These are phyloP conservation scores for Trilocha varians DNA, from an alignment of 2,888 invertebrate genomes.

Conservation along the genomic window DNA sequence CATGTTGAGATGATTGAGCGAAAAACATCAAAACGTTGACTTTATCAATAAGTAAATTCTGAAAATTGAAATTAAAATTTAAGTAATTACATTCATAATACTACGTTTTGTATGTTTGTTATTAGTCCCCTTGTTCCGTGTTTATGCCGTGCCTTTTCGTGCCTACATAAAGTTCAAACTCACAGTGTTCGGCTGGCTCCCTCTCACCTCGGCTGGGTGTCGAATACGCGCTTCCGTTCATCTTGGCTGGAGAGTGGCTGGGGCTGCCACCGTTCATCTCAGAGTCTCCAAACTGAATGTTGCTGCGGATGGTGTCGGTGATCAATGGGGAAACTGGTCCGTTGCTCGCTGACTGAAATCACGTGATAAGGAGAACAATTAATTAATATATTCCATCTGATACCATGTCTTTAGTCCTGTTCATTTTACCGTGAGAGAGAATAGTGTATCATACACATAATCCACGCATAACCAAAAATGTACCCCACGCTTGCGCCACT, in stretches of 20 bases:
- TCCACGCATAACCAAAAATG: no score
- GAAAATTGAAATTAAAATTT: no score
- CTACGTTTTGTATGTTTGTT: background rate
- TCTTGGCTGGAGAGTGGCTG: constrained; percentile 45
- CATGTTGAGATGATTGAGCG: background rate
- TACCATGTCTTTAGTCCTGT: no score
- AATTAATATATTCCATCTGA: no score
- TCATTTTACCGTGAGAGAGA: no score
- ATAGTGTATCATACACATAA: no score
- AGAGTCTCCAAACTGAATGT: constrained; percentile 71
- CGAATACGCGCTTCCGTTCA: constrained; percentile 51
- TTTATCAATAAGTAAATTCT: background rate
- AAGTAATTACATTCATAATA: background rate
- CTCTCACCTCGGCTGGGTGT: constrained; percentile 69
- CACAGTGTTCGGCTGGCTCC: constrained; percentile 61
- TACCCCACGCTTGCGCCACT: no score
- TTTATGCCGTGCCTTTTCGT: constrained; percentile 44
- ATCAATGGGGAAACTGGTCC: constrained; percentile 63
- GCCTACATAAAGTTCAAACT: constrained; percentile 59
- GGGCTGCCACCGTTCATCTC: constrained; percentile 51
- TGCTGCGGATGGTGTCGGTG: constrained; percentile 75
- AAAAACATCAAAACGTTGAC: background rate
- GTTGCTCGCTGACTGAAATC: constrained; percentile 54
- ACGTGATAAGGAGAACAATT: constrained; percentile 1
- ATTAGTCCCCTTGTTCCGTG: constrained; percentile 13